Percentiles rank a stretch among this genome's conserved stretches.
phyloP scores from a whole-genome alignment of 1,140 invertebrate genomes.

The Choristoneura fumiferana region DNA sequence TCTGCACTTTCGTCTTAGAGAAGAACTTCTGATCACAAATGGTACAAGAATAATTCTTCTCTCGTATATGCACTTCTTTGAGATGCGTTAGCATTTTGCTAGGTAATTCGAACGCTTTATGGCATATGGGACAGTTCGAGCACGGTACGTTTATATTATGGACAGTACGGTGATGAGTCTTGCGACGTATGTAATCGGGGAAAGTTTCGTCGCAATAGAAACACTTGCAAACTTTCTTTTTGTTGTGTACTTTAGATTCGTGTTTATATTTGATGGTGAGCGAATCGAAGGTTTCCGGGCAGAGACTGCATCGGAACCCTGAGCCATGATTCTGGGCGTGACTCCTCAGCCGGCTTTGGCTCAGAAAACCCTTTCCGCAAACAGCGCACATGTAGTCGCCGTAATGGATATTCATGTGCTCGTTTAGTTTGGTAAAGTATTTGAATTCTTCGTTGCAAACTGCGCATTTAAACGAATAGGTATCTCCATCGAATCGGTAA shows the following conservation, averaged over 20 bases:
- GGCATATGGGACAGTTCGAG: slow-evolving; percentile 57
- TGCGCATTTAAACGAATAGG: slow-evolving; percentile 51
- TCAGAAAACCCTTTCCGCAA: slow-evolving; percentile 85
- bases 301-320: slow-evolving; percentile 43
- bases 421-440: slow-evolving; percentile 70
- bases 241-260: slow-evolving; percentile 47
- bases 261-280: slow-evolving; percentile 49
- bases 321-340: slow-evolving; percentile 52
- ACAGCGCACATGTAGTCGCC: slow-evolving; percentile 85
- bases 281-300: slow-evolving; percentile 51
- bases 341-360: slow-evolving; percentile 51
- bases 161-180: slow-evolving; percentile 44
- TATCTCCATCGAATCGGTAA: slow-evolving; percentile 50
- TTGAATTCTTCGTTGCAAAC: slow-evolving; percentile 65
- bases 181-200: slow-evolving; percentile 48
- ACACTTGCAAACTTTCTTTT: slow-evolving; percentile 48
- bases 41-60: slow-evolving; percentile 58
- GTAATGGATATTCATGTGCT: slow-evolving; percentile 72
- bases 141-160: slow-evolving; percentile 43
- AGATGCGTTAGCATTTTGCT: slow-evolving; percentile 64
- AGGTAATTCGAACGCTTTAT: slow-evolving; percentile 50
- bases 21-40: slow-evolving; percentile 66
- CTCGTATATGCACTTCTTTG: slow-evolving; percentile 62
- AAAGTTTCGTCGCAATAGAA: slow-evolving; percentile 55
- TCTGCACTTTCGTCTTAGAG: slow-evolving; percentile 53